Evolutionary conservation across 1,140 invertebrate genomes (phyloP), one percentile per base, ranked within the genome.

Genomic region (Idris sp.): DNA sequence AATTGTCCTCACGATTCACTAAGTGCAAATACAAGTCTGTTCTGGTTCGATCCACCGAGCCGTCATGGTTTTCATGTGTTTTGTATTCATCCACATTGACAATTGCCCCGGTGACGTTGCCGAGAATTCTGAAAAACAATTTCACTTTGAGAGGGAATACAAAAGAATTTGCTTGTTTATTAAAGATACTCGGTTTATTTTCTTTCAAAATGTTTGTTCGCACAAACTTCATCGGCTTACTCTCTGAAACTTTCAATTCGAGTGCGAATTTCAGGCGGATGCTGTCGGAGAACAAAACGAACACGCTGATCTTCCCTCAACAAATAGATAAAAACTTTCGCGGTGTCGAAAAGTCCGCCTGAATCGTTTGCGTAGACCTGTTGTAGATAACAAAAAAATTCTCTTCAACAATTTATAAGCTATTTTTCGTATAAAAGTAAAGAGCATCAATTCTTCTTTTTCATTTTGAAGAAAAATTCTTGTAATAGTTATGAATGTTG

Each of bases 21-120:
- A 98, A 91, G 86, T 98, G 97, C 72, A 98, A 88, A 81, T 97
- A 98, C 49, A 98, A 88, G 86, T 98, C 97, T 1, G 96, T 98
- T 81, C 96, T 94, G 1, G 96, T 98, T 78, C 96, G 93, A 85
- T 99, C 97, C 0, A 98, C 95, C 0, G 94, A 93, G 4, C 97
- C 97, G 79, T 96, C 94, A 74, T 93, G 91, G 81, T 97, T 97
- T 80, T 96, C 95, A 82, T 98, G 97, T 22, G 96, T 94, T 82
- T 95, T 93, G 72, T 96, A 95, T 78, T 96, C 94, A 81, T 98
- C 97, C 1, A 98, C 92, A 80, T 98, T 98, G 1, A 98, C 96
- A 62, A 97, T 95, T 0, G 95, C 93, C 13, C 93, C 93, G 0
- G 96, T 97, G 0, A 97, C 95, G 79, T 94, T 95, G 1, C 92